Percentiles rank a stretch among this genome's conserved stretches.
These are phyloP conservation scores for Odontamblyopus rebecca DNA, from an alignment of 2,797 vertebrate species.

Conservation along the genomic window DNA sequence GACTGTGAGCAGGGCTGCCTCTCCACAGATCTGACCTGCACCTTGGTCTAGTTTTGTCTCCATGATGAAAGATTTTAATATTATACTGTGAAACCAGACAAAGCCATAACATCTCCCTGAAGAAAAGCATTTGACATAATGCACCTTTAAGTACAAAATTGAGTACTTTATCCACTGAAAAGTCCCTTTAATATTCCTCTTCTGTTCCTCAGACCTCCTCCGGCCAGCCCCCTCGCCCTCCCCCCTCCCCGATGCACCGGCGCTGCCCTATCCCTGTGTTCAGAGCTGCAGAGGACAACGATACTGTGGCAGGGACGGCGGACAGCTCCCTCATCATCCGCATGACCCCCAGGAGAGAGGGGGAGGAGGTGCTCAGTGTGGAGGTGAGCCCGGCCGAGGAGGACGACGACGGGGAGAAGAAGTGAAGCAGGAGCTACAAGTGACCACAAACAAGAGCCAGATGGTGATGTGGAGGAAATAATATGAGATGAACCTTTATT, in stretches of 20 bases:
- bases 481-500: too few species aligned
- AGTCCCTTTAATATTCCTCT: not conserved
- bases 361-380: constrained; percentile 81
- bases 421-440: not conserved
- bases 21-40: too few species aligned
- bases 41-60: too few species aligned
- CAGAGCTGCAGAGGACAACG: not conserved
- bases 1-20: too few species aligned
- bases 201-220: constrained; percentile 15
- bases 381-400: constrained; percentile 55
- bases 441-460: not conserved
- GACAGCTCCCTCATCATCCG: constrained; percentile 75
- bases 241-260: constrained; percentile 72
- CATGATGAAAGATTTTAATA: too few species aligned
- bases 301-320: constrained; percentile 57
- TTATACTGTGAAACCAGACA: too few species aligned
- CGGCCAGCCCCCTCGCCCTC: constrained; percentile 47
- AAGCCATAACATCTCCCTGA: too few species aligned
- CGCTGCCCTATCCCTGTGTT: constrained; percentile 53
- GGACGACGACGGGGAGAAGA: not conserved
- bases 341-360: constrained; percentile 66
- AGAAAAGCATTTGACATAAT: too few species aligned
- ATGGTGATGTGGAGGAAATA: not conserved
- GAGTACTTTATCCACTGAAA: too few species aligned
- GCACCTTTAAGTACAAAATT: too few species aligned